These are phyloP conservation scores for Tiphia femorata DNA, from an alignment of 2,888 invertebrate species.

Conservation along the genomic window DNA sequence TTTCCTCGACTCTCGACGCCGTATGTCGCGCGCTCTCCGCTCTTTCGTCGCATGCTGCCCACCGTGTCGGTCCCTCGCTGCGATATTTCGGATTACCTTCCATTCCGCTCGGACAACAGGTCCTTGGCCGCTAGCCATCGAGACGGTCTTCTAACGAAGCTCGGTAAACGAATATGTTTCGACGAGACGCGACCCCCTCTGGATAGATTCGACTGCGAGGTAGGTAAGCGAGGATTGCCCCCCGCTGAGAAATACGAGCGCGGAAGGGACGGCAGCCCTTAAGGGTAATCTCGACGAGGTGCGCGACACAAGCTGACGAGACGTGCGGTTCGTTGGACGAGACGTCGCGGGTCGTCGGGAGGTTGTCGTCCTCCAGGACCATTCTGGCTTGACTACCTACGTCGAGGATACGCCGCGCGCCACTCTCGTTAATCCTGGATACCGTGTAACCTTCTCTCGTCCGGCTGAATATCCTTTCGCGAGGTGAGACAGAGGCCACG, in stretches of 20 bases:
- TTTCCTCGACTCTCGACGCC: slow-evolving; percentile 30
- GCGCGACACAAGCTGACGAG: background rate
- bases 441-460: too few relatives aligned
- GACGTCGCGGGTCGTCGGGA: slow-evolving; percentile 17
- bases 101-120: too few relatives aligned
- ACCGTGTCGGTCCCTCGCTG: background rate
- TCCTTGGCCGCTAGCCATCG: too few relatives aligned
- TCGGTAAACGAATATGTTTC: background rate
- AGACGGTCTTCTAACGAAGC: too few relatives aligned
- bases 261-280: background rate
- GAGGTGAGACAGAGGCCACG: too few relatives aligned
- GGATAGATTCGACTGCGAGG: background rate
- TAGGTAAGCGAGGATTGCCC: background rate
- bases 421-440: too few relatives aligned
- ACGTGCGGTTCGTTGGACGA: slow-evolving; percentile 12
- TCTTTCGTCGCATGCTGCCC: background rate
- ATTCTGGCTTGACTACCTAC: slow-evolving; percentile 29
- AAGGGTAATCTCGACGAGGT: background rate
- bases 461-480: too few relatives aligned
- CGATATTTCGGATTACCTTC: background rate
- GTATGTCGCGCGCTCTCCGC: slow-evolving; percentile 1
- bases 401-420: too few relatives aligned
- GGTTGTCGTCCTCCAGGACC: slow-evolving; percentile 34
- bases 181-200: background rate
- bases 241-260: background rate